Percentiles rank a stretch among this genome's conserved stretches.
Evolutionary conservation across 2,113 vertebrate species (phyloP).

Genomic region (Trichechus manatus): DNA sequence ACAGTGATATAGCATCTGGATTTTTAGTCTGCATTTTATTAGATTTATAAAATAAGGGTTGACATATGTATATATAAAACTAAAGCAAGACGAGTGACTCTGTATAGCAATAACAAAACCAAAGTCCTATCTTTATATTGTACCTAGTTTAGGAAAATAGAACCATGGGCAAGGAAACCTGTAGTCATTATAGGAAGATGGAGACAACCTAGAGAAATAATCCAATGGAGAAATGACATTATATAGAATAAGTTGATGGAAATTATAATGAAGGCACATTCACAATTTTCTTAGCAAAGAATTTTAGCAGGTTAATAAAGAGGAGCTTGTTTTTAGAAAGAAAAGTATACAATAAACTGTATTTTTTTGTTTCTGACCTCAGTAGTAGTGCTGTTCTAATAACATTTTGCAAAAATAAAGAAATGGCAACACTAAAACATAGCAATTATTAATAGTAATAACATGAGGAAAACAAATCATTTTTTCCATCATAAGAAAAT

Average conservation of each 20-base stretch:
- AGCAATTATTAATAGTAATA: background rate
- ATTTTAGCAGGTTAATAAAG: slow-evolving; percentile 29
- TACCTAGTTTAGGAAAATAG: slow-evolving; percentile 37
- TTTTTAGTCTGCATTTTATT: slow-evolving; percentile 1
- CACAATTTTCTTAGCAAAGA: slow-evolving; percentile 37
- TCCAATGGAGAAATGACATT: background rate
- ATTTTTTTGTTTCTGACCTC: slow-evolving; percentile 71
- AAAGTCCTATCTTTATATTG: background rate
- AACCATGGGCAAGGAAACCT: background rate
- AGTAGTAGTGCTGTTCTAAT: slow-evolving; percentile 49
- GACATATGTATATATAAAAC: background rate
- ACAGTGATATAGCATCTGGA: background rate
- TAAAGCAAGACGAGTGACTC: background rate
- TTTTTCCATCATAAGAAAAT: background rate
- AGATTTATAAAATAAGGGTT: background rate
- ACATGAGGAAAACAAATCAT: background rate
- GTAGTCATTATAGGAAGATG: background rate
- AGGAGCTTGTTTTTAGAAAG: slow-evolving; percentile 9
- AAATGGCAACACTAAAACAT: background rate
- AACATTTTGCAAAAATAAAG: slow-evolving; percentile 1
- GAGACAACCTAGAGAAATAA: slow-evolving; percentile 19
- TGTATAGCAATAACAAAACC: background rate
- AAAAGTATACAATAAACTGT: background rate
- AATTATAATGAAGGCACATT: slow-evolving; percentile 4
- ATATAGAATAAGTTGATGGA: background rate